phyloP scores from a whole-genome alignment of 2,797 vertebrate genomes.

The Gastrophryne carolinensis region DNA sequence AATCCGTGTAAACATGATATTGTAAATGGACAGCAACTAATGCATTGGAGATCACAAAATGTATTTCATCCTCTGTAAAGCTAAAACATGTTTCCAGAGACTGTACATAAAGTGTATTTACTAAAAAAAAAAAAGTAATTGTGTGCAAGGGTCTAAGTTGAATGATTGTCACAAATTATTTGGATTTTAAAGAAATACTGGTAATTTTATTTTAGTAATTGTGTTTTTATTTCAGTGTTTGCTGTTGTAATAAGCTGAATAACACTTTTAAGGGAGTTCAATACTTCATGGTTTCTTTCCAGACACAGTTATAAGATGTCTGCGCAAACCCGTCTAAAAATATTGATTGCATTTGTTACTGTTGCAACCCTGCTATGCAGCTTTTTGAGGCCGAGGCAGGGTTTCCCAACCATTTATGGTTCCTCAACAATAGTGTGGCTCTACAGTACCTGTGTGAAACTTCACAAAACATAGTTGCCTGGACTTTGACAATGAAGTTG shows the following conservation, averaged over 20 bases:
- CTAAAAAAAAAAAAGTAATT: conserved; percentile 48
- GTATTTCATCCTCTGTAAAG: conserved; percentile 60
- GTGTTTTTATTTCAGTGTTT: conserved; percentile 26
- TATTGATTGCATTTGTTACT: too few relatives aligned
- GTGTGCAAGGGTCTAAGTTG: conserved; percentile 15
- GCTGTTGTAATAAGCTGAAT: background rate
- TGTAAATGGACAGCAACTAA: conserved; percentile 56
- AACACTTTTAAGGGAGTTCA: too few relatives aligned
- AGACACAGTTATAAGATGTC: too few relatives aligned
- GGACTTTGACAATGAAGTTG: too few relatives aligned
- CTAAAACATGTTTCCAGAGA: conserved; percentile 63
- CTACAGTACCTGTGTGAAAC: too few relatives aligned
- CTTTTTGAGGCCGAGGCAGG: too few relatives aligned
- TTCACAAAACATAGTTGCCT: too few relatives aligned
- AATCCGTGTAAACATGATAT: conserved; percentile 69
- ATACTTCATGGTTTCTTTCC: too few relatives aligned
- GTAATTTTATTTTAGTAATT: conserved; percentile 13
- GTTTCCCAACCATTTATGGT: too few relatives aligned
- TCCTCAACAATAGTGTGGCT: too few relatives aligned
- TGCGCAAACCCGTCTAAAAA: too few relatives aligned
- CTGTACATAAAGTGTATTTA: conserved; percentile 57
- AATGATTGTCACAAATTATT: conserved; percentile 22
- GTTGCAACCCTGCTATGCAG: too few relatives aligned
- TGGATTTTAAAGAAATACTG: conserved; percentile 5
- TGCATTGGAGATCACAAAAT: conserved; percentile 54